Percentiles rank a stretch among this genome's conserved stretches.
Evolutionary conservation across 2,113 vertebrate genomes (phyloP).

Genomic region (Ivindomyrus marchei): DNA sequence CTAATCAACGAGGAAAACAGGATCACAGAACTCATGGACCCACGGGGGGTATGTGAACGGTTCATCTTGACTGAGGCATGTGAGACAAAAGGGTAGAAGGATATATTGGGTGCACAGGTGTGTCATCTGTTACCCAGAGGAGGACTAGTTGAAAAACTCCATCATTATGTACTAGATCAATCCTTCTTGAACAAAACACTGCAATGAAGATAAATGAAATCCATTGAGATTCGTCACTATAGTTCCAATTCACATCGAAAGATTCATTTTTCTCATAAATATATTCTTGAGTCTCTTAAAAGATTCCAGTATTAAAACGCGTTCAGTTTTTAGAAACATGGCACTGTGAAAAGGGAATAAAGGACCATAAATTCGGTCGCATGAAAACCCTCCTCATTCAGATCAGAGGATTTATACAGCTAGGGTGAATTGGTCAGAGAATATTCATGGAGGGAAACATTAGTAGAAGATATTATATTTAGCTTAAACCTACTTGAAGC

Average conservation of each 20-base stretch:
- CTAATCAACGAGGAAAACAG: background rate
- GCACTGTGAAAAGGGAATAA: conserved; percentile 52
- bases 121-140: background rate
- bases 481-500: conserved; percentile 23
- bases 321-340: background rate
- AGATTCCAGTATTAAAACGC: background rate
- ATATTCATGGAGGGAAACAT: conserved; percentile 53
- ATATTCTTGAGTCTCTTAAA: background rate
- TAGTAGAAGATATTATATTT: conserved; percentile 50
- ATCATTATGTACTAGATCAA: background rate
- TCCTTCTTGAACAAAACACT: background rate
- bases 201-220: background rate
- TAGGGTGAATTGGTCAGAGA: conserved; percentile 68
- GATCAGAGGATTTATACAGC: conserved; percentile 77
- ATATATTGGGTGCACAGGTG: background rate
- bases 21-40: background rate
- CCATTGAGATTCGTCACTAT: background rate
- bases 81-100: background rate
- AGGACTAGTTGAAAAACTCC: background rate
- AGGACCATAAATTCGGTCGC: background rate
- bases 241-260: background rate
- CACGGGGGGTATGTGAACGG: background rate
- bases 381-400: conserved; percentile 47
- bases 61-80: background rate
- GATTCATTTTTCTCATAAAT: background rate